Evolutionary conservation across 2,797 vertebrate species (phyloP), one percentile per base, ranked within the genome.

Genomic region (Loriculus beryllinus): DNA sequence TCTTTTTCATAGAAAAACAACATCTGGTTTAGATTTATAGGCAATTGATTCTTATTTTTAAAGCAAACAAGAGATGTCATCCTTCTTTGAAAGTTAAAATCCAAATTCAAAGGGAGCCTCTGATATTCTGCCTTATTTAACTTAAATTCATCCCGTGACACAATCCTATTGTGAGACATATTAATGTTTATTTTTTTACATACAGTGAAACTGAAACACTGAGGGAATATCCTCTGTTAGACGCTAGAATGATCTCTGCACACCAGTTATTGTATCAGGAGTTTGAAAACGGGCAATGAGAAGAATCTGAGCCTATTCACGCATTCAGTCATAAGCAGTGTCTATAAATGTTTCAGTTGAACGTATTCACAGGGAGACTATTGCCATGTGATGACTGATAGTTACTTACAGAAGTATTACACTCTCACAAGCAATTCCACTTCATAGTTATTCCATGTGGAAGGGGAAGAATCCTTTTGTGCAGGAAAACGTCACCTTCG

Each of bases 21-120:
- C 94, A 90, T 76, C 82, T 94, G 91, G 35, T 96, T 94, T 85
- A 96, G 80, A 88, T 96, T 84, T 92, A 93, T 88, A 67, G 74
- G 82, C 56, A 91, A 92, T 18, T 80, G 82, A 80, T 84, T 94
- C 91, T 95, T 93, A 93, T 93, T 96, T 96, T 93, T 90, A 90
- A 92, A 92, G 77, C 92, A 96, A 94, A 93, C 93, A 95, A 33
- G 91, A 95, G 54, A 93, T 96, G 87, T 95, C 93, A 97, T 88
- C 82, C 63, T 86, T 69, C 86, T 82, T 47, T 93, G 87, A 90
- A 71, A 90, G 77, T 67, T 91, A 56, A 82, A 94, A 88, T 64
- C 81, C 1, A 0, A 72, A 93, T 74, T 92, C 82, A 88, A 79
- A 90, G 29, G 51, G 6, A 93, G 17, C 28, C 72, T 48, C 51